phyloP scores from a whole-genome alignment of 2,113 vertebrate genomes.

The Jaculus jaculus region DNA sequence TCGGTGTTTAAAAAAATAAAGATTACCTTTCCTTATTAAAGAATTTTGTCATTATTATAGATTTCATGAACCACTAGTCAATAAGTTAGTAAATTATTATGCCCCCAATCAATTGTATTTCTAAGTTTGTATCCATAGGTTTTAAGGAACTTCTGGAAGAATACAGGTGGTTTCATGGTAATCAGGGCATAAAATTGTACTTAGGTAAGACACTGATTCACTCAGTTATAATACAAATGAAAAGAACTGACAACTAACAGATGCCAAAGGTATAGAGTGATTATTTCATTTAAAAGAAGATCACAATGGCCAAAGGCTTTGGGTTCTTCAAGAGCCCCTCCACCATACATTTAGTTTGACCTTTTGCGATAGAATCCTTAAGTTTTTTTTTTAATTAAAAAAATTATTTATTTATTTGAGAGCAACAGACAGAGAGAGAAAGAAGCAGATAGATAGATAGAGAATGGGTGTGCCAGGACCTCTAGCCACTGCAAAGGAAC shows the following conservation, averaged over 20 bases:
- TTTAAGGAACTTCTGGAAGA: neutral
- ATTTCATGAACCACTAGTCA: neutral
- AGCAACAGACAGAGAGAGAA: no score
- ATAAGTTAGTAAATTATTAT: neutral
- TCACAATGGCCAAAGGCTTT: neutral
- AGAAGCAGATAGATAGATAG: no score
- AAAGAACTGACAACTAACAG: neutral
- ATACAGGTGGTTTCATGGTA: neutral
- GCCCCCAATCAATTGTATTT: neutral
- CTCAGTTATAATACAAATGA: neutral
- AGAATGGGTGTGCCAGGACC: no score
- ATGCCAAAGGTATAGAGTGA: neutral
- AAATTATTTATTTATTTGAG: no score
- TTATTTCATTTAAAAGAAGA: neutral
- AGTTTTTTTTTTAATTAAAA: no score
- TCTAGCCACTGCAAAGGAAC: no score
- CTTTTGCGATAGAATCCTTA: no score
- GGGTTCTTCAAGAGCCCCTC: neutral
- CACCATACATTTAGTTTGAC: no score
- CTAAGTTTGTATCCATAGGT: neutral
- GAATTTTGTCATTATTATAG: neutral
- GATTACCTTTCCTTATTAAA: neutral
- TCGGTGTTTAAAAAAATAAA: no score
- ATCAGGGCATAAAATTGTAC: neutral
- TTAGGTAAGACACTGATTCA: neutral